Evolutionary conservation across 2,888 invertebrate species (phyloP).

Genomic region (Melolontha melolontha): DNA sequence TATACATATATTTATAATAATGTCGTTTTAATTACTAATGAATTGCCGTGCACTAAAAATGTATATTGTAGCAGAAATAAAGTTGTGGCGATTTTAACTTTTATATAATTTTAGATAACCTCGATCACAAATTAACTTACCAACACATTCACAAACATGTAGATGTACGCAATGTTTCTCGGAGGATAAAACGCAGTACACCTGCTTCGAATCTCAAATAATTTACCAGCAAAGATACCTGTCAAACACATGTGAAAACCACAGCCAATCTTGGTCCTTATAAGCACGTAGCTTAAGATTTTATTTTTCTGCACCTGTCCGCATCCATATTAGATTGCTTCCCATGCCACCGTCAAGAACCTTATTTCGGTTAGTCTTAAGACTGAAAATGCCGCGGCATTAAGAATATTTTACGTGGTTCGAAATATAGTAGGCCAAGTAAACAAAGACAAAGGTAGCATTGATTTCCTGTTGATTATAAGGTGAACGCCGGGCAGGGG

Average conservation of each 20-base stretch:
- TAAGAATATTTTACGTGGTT: conserved; percentile 44
- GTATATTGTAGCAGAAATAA: no score
- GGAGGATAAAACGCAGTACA: conserved; percentile 55
- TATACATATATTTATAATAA: no score
- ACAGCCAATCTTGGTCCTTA: conserved; percentile 54
- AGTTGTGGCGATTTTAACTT: background rate
- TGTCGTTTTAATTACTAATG: no score
- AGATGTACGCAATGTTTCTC: conserved; percentile 20
- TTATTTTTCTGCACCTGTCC: conserved; percentile 52
- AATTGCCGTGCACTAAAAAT: no score
- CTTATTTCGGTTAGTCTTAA: conserved; percentile 43
- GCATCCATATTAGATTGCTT: conserved; percentile 52
- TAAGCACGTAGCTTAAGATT: conserved; percentile 47
- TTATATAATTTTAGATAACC: conserved; percentile 11
- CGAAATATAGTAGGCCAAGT: conserved; percentile 47
- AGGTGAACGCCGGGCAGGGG: conserved; percentile 30
- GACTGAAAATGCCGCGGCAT: conserved; percentile 23
- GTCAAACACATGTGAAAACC: conserved; percentile 57
- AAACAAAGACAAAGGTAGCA: conserved; percentile 48
- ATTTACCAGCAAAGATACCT: conserved; percentile 62
- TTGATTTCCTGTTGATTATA: conserved; percentile 51
- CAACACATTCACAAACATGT: conserved; percentile 14
- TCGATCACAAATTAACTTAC: conserved; percentile 15
- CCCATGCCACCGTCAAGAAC: conserved; percentile 40
- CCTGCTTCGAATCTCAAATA: conserved; percentile 63